Evolutionary conservation across 2,113 vertebrate species (phyloP).

Genomic region (Apodemus sylvaticus): DNA sequence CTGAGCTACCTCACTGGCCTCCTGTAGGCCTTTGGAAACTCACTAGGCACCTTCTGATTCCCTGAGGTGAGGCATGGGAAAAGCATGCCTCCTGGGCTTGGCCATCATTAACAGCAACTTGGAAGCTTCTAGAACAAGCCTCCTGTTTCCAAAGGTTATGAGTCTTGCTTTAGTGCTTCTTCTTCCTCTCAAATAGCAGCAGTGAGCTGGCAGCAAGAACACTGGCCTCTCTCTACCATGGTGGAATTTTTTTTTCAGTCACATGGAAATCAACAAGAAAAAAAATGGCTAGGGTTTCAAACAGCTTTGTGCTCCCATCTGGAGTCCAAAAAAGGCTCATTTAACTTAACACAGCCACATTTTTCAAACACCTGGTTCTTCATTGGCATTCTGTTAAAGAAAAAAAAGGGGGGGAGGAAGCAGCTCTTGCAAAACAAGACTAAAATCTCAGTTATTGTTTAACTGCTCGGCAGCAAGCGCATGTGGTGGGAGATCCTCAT

Average conservation of each 20-base stretch:
- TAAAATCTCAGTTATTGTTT: constrained; percentile 54
- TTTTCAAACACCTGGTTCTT: constrained; percentile 80
- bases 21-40: neutral
- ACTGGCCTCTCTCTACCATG: constrained; percentile 23
- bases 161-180: neutral
- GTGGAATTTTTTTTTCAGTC: constrained; percentile 59
- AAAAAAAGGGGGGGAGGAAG: neutral
- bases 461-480: neutral
- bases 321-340: constrained; percentile 72
- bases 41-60: neutral
- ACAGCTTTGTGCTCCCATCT: constrained; percentile 62
- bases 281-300: constrained; percentile 54
- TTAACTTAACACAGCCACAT: constrained; percentile 75
- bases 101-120: neutral
- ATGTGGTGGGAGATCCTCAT: neutral
- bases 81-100: neutral
- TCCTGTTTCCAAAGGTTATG: neutral
- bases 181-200: constrained; percentile 34
- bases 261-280: constrained; percentile 71
- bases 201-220: neutral
- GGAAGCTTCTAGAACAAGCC: neutral
- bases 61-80: neutral
- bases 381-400: constrained; percentile 46
- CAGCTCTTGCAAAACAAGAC: constrained; percentile 65
- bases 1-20: neutral